Evolutionary conservation across 1,140 invertebrate species (phyloP).

Genomic region (Saccostrea echinata): DNA sequence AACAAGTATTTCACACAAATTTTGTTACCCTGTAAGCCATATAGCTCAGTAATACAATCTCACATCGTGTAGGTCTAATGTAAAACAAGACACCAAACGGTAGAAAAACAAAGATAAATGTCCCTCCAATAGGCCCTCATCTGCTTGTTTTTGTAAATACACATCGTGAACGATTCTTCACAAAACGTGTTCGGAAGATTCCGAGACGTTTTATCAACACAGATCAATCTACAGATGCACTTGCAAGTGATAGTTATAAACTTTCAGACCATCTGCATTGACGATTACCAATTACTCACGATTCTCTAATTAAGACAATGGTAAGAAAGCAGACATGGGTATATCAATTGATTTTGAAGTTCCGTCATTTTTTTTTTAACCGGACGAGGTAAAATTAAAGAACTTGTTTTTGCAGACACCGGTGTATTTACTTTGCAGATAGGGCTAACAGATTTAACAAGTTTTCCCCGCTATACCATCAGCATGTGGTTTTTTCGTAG

Average conservation of each 20-base stretch:
- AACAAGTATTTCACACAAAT: background rate
- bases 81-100: constrained; percentile 18
- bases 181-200: background rate
- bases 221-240: constrained; percentile 24
- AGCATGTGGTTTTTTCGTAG: constrained; percentile 19
- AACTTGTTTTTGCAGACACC: constrained; percentile 28
- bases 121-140: background rate
- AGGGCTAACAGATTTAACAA: constrained; percentile 18
- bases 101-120: background rate
- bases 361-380: constrained; percentile 11
- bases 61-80: background rate
- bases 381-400: background rate
- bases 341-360: background rate
- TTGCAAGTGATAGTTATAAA: constrained; percentile 27
- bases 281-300: constrained; percentile 21
- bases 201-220: background rate
- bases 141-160: background rate
- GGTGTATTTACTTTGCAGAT: constrained; percentile 38
- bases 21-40: background rate
- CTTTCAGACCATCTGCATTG: background rate
- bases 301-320: constrained; percentile 15
- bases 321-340: background rate
- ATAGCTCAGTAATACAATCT: background rate
- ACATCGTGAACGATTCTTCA: background rate
- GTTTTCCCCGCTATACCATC: background rate